These are phyloP conservation scores for Cephus runcator DNA, from an alignment of 2,888 invertebrate species.

Conservation along the genomic window DNA sequence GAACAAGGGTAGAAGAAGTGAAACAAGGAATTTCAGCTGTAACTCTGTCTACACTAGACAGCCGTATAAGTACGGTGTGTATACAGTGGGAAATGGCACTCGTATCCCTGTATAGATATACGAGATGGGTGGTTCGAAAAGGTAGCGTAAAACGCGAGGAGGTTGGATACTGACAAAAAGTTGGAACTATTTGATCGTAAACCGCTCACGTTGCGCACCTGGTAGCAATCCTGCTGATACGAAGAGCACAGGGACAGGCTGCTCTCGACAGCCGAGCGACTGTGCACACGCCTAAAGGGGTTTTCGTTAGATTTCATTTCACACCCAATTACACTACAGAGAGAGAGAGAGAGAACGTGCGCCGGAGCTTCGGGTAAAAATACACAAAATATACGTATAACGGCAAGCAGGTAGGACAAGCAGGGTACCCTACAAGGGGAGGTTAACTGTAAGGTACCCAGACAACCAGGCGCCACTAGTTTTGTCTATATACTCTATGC, in stretches of 20 bases:
- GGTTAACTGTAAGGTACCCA: not conserved
- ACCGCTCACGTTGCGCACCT: constrained; percentile 34
- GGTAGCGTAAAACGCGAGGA: not conserved
- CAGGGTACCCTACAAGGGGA: not conserved
- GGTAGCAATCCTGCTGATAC: constrained; percentile 10
- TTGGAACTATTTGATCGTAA: constrained; percentile 60
- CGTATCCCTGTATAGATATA: not conserved
- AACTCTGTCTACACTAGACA: not conserved
- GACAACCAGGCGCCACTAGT: not conserved
- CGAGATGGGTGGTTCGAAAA: not conserved
- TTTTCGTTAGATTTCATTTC: constrained; percentile 66
- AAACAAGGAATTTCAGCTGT: not conserved
- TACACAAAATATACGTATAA: constrained; percentile 8
- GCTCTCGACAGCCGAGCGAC: constrained; percentile 37
- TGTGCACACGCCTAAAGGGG: constrained; percentile 65
- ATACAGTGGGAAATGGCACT: not conserved
- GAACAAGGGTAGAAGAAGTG: not conserved
- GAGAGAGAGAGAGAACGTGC: constrained; percentile 30
- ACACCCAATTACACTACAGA: constrained; percentile 63
- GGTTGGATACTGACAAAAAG: constrained; percentile 40
- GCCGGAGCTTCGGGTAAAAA: constrained; percentile 9
- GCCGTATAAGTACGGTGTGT: not conserved
- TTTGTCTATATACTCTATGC: not conserved
- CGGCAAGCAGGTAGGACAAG: not conserved
- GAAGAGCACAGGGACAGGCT: not conserved